Percentiles rank a stretch among this genome's conserved stretches.
Evolutionary conservation across 1,140 invertebrate species (phyloP).

Genomic region (Neodiprion virginianus): DNA sequence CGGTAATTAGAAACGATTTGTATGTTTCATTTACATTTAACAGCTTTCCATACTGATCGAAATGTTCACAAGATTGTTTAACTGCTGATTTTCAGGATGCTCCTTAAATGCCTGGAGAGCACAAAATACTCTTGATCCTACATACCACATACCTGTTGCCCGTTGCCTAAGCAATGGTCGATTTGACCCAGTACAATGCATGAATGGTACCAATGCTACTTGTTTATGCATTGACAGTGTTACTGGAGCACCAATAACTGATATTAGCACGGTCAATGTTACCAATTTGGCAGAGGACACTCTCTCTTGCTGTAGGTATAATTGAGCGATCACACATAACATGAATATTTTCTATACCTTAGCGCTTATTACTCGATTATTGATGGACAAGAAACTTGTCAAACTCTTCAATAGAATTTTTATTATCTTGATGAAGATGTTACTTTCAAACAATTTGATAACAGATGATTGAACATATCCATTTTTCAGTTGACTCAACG

Average conservation of each 20-base stretch:
- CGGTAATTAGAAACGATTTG: slow-evolving; percentile 50
- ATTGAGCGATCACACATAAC: not conserved
- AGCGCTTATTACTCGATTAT: too few species aligned
- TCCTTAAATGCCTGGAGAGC: slow-evolving; percentile 33
- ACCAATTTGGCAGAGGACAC: slow-evolving; percentile 48
- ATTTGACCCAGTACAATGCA: slow-evolving; percentile 65
- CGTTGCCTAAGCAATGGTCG: slow-evolving; percentile 63
- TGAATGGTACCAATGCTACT: slow-evolving; percentile 43
- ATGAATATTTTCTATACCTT: too few species aligned
- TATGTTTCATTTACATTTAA: slow-evolving; percentile 33
- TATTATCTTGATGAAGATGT: not conserved
- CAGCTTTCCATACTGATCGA: slow-evolving; percentile 60
- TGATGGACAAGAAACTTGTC: too few species aligned
- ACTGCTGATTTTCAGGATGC: slow-evolving; percentile 34
- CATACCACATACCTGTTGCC: slow-evolving; percentile 27
- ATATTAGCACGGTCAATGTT: slow-evolving; percentile 49
- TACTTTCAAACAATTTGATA: slow-evolving; percentile 12
- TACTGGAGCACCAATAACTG: slow-evolving; percentile 53
- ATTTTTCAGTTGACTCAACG: slow-evolving; percentile 40
- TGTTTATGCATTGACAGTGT: slow-evolving; percentile 64
- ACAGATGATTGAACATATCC: slow-evolving; percentile 16
- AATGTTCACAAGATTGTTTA: slow-evolving; percentile 40
- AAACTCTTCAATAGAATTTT: not conserved
- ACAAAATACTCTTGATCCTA: slow-evolving; percentile 17
- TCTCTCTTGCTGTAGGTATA: slow-evolving; percentile 64